These are phyloP conservation scores for Circaetus cinerascens DNA, from an alignment of 2,113 vertebrate genomes.

Conservation along the genomic window DNA sequence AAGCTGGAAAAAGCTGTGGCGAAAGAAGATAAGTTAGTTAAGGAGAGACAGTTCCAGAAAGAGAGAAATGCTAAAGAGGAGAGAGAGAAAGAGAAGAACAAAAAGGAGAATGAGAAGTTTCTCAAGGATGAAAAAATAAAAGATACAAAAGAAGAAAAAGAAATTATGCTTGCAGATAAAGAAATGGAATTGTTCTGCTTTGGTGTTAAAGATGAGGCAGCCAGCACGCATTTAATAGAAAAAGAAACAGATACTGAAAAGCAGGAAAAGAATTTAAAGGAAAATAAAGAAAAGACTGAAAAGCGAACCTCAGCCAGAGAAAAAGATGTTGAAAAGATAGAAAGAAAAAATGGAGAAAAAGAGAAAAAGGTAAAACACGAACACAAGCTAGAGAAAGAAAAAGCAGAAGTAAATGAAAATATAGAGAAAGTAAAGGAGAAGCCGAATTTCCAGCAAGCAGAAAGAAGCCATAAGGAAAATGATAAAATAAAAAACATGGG, in stretches of 20 bases:
- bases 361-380: constrained; percentile 90
- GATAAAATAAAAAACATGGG: constrained; percentile 83
- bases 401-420: constrained; percentile 81
- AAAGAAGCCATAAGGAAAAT: constrained; percentile 88
- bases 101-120: constrained; percentile 84
- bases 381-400: constrained; percentile 82
- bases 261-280: constrained; percentile 79
- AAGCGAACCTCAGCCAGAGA: constrained; percentile 84
- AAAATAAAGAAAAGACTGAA: constrained; percentile 84
- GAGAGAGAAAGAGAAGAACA: constrained; percentile 86
- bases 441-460: constrained; percentile 72
- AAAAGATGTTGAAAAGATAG: constrained; percentile 84
- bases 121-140: constrained; percentile 84
- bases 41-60: constrained; percentile 85
- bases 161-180: constrained; percentile 74
- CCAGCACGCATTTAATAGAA: constrained; percentile 44
- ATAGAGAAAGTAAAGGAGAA: constrained; percentile 84
- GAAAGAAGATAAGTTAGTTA: constrained; percentile 86
- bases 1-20: constrained; percentile 77
- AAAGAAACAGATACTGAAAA: constrained; percentile 82
- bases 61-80: constrained; percentile 88
- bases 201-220: constrained; percentile 59
- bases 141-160: constrained; percentile 82
- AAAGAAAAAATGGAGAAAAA: constrained; percentile 88
- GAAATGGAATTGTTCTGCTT: constrained; percentile 72